Base-by-base conservation (phyloP, 2,113 vertebrate species). In the Telmatochromis brachygnathus region DNA sequence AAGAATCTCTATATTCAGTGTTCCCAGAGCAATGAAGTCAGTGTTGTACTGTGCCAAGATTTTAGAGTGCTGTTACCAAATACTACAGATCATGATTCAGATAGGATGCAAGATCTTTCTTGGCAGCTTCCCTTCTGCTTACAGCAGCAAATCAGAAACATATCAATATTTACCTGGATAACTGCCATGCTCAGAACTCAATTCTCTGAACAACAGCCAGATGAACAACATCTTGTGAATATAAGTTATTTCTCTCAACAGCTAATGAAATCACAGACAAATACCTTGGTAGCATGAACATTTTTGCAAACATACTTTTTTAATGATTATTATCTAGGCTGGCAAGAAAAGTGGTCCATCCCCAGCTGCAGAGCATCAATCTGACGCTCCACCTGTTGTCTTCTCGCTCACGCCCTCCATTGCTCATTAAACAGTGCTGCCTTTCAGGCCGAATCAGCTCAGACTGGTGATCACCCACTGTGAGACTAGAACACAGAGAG, bases 331-430 rank as follows among this genome's bases (percentile, higher is more conserved):
- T 75, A 94, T 90, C 65, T 33, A 84, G 84, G 94, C 92, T 95
- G 95, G 94, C 73, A 28, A 82, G 88, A 92, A 91, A 92, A 92
- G 84, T 56, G 93, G 83, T 89, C 89, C 82, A 79, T 94, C 87
- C 86, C 91, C 95, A 95, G 94, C 94, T 95, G 95, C 87, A 87
- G 82, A 49, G 82, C 90, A 82, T 92, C 88, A 93, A 93, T 92
- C 93, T 93, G 90, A 92, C 70, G 77, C 94, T 92, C 94, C 96
- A 96, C 96, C 96, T 96, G 96, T 96, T 95, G 95, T 92, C 90
- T 94, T 88, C 17, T 91, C 89, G 49, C 92, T 92, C 89, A 55
- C 54, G 54, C 87, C 89, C 93, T 91, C 87, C 86, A 79, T 81
- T 83, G 93, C 93, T 96, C 91, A 93, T 96, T 95, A 95, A 88